These are phyloP conservation scores for Thereva unica DNA, from an alignment of 2,888 invertebrate species.

Conservation along the genomic window DNA sequence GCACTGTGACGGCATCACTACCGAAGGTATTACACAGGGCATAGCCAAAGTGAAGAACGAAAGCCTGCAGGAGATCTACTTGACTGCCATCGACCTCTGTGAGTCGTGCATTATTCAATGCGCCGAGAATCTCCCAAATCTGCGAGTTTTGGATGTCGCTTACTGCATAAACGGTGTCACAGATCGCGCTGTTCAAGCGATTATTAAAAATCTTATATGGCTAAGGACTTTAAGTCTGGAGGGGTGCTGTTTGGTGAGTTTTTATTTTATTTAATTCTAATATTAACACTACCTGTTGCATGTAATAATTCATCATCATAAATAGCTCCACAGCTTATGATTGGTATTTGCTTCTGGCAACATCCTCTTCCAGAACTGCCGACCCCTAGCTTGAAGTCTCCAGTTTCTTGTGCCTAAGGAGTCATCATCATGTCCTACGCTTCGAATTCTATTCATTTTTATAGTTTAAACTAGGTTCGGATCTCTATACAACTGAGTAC, in stretches of 20 bases:
- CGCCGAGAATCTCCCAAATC: conserved; percentile 63
- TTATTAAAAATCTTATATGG: conserved; percentile 66
- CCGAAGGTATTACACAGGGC: conserved; percentile 65
- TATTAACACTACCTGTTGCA: too few species aligned
- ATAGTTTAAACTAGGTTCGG: too few species aligned
- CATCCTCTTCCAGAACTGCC: too few species aligned
- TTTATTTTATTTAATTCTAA: conserved; percentile 38
- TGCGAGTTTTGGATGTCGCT: conserved; percentile 67
- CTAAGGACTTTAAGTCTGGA: conserved; percentile 67
- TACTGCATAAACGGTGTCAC: conserved; percentile 74
- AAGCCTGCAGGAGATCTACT: conserved; percentile 62
- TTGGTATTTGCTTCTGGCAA: too few species aligned
- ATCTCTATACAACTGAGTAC: too few species aligned
- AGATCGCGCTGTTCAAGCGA: conserved; percentile 68
- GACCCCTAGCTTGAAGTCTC: too few species aligned
- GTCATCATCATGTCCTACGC: too few species aligned
- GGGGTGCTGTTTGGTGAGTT: conserved; percentile 65
- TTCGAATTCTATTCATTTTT: too few species aligned
- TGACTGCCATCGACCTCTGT: conserved; percentile 66
- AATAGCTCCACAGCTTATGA: too few species aligned
- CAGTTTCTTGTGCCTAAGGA: too few species aligned
- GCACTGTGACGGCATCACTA: conserved; percentile 68
- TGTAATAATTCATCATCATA: too few species aligned
- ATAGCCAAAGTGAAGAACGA: conserved; percentile 61
- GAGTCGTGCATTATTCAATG: conserved; percentile 66